Conservation (phyloP, 1,140 invertebrate genomes). For the Sitodiplosis mosellana region DNA sequence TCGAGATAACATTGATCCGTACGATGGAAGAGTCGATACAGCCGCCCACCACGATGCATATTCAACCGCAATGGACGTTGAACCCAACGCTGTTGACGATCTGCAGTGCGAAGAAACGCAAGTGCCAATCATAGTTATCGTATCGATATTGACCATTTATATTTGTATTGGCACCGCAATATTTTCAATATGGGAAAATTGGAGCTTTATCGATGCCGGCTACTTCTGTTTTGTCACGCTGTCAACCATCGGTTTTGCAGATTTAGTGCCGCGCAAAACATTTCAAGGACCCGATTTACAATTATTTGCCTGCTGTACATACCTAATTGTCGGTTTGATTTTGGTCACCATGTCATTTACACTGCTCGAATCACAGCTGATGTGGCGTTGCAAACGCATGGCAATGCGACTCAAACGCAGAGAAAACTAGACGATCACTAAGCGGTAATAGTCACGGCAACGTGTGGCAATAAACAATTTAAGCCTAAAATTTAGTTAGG, state of each 20-base stretch:
- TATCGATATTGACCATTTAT: constrained; percentile 48
- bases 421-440: too few species aligned
- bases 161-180: constrained; percentile 49
- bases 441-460: too few species aligned
- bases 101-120: constrained; percentile 19
- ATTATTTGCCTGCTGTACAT: constrained; percentile 66
- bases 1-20: neutral
- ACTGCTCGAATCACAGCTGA: constrained; percentile 76
- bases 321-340: constrained; percentile 71
- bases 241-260: constrained; percentile 72
- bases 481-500: too few species aligned
- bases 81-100: neutral
- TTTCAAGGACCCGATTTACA: constrained; percentile 43
- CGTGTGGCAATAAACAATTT: too few species aligned
- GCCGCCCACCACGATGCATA: too few species aligned
- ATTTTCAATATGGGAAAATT: constrained; percentile 53
- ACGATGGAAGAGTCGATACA: too few species aligned
- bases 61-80: neutral
- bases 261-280: constrained; percentile 50
- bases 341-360: constrained; percentile 86
- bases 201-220: constrained; percentile 63
- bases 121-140: constrained; percentile 51
- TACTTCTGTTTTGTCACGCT: constrained; percentile 81
- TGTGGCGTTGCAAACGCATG: constrained; percentile 48
- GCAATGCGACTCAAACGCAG: constrained; percentile 27